phyloP scores from a whole-genome alignment of 2,888 invertebrate species.

The Ptychoptera contaminata region DNA sequence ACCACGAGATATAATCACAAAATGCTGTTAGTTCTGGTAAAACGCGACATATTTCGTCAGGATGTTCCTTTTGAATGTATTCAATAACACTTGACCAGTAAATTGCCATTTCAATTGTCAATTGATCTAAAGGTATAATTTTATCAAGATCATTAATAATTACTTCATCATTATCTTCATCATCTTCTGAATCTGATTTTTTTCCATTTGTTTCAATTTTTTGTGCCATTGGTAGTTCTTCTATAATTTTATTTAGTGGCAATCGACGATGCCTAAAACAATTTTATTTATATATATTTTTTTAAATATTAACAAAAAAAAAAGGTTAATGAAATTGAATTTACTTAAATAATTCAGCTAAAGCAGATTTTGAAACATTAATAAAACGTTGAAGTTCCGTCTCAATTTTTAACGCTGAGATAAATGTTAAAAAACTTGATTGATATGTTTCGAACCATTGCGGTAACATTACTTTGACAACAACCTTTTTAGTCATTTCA shows the following conservation, averaged over 20 bases:
- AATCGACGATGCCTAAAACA: neutral
- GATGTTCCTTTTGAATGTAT: slow-evolving; percentile 25
- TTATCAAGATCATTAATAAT: slow-evolving; percentile 28
- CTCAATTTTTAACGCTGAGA: slow-evolving; percentile 57
- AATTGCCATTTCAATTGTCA: slow-evolving; percentile 38
- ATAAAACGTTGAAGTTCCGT: slow-evolving; percentile 44
- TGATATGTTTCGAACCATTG: slow-evolving; percentile 61
- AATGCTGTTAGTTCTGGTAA: slow-evolving; percentile 56
- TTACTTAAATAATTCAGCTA: slow-evolving; percentile 40
- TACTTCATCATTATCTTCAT: slow-evolving; percentile 12
- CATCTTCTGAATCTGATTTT: neutral
- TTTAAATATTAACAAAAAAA: neutral
- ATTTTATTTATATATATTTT: slow-evolving; percentile 6
- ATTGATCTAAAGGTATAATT: slow-evolving; percentile 33
- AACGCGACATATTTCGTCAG: slow-evolving; percentile 22
- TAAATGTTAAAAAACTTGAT: slow-evolving; percentile 51
- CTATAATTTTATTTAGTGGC: slow-evolving; percentile 19
- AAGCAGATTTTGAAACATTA: slow-evolving; percentile 35
- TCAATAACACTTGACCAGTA: slow-evolving; percentile 47
- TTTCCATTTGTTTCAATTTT: neutral
- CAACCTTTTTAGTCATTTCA: slow-evolving; percentile 32
- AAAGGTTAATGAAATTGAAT: slow-evolving; percentile 10
- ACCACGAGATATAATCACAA: slow-evolving; percentile 56
- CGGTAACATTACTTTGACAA: slow-evolving; percentile 41
- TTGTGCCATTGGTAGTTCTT: slow-evolving; percentile 24